Conservation (phyloP, 37 sponge, comb jelly and placozoan species). For the Sycon ciliatum region DNA sequence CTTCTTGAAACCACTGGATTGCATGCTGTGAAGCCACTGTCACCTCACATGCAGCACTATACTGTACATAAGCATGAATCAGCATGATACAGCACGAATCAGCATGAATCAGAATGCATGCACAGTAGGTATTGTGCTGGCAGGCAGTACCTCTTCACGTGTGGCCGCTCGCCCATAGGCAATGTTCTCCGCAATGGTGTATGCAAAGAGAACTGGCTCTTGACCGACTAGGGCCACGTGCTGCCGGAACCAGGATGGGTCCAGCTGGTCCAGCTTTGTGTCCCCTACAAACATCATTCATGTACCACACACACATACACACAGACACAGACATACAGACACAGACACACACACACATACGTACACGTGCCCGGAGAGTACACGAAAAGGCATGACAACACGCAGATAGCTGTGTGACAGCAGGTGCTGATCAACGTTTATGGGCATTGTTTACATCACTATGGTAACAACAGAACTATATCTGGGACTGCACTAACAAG, state of each 20-base stretch:
- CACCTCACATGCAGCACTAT: neutral
- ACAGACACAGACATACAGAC: no score
- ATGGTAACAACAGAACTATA: no score
- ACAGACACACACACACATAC: no score
- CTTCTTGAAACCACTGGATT: neutral
- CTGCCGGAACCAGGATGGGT: conserved; percentile 58
- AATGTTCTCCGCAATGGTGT: conserved; percentile 68
- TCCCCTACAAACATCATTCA: conserved; percentile 29
- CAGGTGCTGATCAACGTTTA: no score
- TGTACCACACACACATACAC: neutral
- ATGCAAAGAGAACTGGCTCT: conserved; percentile 77
- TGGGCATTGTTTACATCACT: no score
- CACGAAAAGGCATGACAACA: no score
- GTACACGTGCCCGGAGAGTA: no score
- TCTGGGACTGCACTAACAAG: no score
- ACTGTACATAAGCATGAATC: neutral
- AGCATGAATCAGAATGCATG: neutral
- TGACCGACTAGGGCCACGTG: conserved; percentile 71
- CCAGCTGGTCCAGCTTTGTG: conserved; percentile 40
- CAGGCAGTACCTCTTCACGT: conserved; percentile 36
- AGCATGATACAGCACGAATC: neutral
- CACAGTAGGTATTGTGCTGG: neutral
- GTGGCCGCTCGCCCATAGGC: conserved; percentile 62
- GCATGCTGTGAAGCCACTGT: no score
- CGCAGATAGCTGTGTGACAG: no score